phyloP scores from a whole-genome alignment of 2,888 invertebrate species.

The Dichetophora obliterata region DNA sequence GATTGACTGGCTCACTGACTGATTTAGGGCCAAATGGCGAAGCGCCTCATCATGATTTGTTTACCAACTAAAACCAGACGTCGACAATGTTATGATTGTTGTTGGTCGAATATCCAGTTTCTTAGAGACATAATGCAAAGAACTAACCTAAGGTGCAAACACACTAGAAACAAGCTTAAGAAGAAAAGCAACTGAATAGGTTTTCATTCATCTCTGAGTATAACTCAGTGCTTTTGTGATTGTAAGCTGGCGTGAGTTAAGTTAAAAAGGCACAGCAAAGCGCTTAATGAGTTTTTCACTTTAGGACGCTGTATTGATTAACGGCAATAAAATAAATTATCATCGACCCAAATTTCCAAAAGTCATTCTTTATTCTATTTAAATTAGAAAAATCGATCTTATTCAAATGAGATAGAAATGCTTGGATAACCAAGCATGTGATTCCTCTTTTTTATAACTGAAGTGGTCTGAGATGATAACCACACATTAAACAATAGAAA shows the following conservation, averaged over 20 bases:
- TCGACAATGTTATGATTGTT: slow-evolving; percentile 2
- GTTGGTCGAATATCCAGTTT: slow-evolving; percentile 32
- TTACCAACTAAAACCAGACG: slow-evolving; percentile 35
- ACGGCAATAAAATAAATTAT: too few species aligned
- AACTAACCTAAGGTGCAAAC: neutral
- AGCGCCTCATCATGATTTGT: slow-evolving; percentile 38
- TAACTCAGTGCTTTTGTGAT: neutral
- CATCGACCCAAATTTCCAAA: too few species aligned
- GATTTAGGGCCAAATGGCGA: slow-evolving; percentile 46
- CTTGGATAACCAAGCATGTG: too few species aligned
- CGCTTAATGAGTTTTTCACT: neutral
- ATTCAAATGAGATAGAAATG: too few species aligned
- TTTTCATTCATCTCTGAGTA: slow-evolving; percentile 17
- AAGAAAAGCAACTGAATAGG: slow-evolving; percentile 4
- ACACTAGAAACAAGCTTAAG: slow-evolving; percentile 3
- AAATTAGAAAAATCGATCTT: too few species aligned
- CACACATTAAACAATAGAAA: too few species aligned
- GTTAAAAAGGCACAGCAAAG: neutral
- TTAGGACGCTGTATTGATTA: too few species aligned
- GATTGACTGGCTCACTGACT: slow-evolving; percentile 37
- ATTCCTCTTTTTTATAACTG: too few species aligned
- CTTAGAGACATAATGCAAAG: slow-evolving; percentile 4
- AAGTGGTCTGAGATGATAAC: too few species aligned
- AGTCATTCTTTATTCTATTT: too few species aligned
- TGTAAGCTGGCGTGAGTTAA: neutral